phyloP scores from a whole-genome alignment of 2,888 invertebrate genomes.

The Furcula furcula region DNA sequence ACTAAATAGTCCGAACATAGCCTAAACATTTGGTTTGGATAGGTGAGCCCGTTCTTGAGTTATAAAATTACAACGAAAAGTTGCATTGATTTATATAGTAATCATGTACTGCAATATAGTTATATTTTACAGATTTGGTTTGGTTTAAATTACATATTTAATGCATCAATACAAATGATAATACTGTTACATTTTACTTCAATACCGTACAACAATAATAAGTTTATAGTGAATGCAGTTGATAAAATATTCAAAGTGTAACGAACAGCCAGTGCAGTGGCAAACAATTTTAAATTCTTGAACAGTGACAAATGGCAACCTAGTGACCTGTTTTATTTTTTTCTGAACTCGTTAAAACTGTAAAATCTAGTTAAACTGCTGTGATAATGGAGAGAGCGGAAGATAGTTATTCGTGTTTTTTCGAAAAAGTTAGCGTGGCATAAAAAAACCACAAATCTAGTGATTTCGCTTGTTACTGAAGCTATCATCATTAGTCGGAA shows the following conservation, averaged over 20 bases:
- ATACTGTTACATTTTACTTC: neutral
- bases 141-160: neutral
- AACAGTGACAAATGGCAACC: conserved; percentile 1
- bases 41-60: no score
- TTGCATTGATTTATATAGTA: no score
- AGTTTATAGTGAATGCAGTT: neutral
- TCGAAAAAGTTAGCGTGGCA: neutral
- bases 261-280: neutral
- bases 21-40: no score
- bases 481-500: no score
- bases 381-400: neutral
- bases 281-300: conserved; percentile 1
- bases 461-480: no score
- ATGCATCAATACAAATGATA: no score
- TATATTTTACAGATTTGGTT: neutral
- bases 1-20: no score
- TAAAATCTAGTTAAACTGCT: neutral
- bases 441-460: no score
- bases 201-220: neutral
- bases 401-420: neutral
- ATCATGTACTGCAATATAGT: no score
- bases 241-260: conserved; percentile 1
- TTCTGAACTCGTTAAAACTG: neutral
- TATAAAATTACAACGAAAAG: no score
- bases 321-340: conserved; percentile 1